Percentiles rank a stretch among this genome's conserved stretches.
phyloP scores from a whole-genome alignment of 2,888 invertebrate species.

The Tanypteryx hageni region DNA sequence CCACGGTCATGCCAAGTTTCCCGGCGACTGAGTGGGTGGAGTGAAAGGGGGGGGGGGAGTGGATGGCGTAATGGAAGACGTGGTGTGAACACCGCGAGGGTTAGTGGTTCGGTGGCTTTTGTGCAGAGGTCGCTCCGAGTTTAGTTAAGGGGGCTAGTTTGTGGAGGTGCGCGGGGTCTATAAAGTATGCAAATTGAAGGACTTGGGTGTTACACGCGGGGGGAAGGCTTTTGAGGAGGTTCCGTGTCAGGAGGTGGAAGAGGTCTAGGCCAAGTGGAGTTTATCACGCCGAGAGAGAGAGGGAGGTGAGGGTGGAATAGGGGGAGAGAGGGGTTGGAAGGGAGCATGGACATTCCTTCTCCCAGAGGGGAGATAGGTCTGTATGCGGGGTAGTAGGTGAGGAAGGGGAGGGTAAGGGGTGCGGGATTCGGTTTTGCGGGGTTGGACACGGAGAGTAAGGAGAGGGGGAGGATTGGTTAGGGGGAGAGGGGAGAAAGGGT shows the following conservation, averaged over 20 bases:
- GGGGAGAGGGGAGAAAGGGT: not conserved
- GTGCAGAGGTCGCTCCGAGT: too few species aligned
- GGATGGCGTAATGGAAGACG: too few species aligned
- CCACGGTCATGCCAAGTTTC: too few species aligned
- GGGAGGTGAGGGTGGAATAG: too few species aligned
- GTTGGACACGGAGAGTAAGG: not conserved
- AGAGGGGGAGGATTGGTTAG: not conserved
- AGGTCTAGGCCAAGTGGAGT: not conserved
- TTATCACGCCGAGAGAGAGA: not conserved
- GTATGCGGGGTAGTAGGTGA: not conserved
- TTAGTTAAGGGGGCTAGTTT: not conserved
- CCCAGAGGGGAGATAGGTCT: not conserved
- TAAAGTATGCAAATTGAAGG: constrained; percentile 27
- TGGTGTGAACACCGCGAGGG: too few species aligned
- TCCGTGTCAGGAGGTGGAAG: constrained; percentile 18
- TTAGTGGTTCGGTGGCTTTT: too few species aligned
- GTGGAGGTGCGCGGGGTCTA: constrained; percentile 3
- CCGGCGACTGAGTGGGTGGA: too few species aligned
- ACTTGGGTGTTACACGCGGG: constrained; percentile 16
- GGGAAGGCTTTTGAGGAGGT: not conserved
- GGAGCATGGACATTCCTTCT: not conserved
- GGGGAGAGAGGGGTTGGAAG: not conserved
- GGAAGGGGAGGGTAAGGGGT: not conserved
- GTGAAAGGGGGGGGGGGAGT: too few species aligned
- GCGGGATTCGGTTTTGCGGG: not conserved